These are phyloP conservation scores for Melanophora roralis DNA, from an alignment of 2,888 invertebrate genomes.

Conservation along the genomic window DNA sequence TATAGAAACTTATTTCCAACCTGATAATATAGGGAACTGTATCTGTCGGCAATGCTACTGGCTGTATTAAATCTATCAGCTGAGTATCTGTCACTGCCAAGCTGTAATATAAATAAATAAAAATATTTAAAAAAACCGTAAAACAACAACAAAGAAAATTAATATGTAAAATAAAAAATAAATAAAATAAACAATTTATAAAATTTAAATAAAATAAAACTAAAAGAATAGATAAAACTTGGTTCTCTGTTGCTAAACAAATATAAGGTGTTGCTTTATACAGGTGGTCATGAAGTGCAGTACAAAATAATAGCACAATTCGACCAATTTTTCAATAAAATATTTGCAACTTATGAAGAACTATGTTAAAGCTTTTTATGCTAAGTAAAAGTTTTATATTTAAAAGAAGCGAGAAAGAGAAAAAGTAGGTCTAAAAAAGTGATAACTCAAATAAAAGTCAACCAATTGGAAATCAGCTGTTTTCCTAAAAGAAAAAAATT, in stretches of 20 bases:
- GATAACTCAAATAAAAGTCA: too few relatives aligned
- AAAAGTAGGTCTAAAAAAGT: too few relatives aligned
- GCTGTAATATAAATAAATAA: slow-evolving; percentile 54
- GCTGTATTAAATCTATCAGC: slow-evolving; percentile 47
- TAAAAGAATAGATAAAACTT: neutral
- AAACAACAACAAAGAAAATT: neutral
- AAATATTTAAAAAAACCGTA: slow-evolving; percentile 22
- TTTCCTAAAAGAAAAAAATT: too few relatives aligned
- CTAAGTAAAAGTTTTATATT: too few relatives aligned
- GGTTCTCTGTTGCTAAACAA: neutral
- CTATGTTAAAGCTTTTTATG: too few relatives aligned
- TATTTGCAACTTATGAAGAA: neutral
- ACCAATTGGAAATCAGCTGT: too few relatives aligned
- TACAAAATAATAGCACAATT: neutral
- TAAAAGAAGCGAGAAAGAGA: too few relatives aligned
- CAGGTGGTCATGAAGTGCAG: neutral
- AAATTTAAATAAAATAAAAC: neutral
- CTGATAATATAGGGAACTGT: slow-evolving; percentile 72
- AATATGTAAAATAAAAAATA: neutral
- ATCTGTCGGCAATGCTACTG: slow-evolving; percentile 73
- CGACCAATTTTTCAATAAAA: neutral
- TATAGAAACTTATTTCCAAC: slow-evolving; percentile 63
- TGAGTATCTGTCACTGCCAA: slow-evolving; percentile 50
- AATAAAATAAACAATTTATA: neutral
- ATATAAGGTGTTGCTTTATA: neutral